Percentiles rank a stretch among this genome's conserved stretches.
These are phyloP conservation scores for Agrochola lota DNA, from an alignment of 2,888 invertebrate species.

Conservation along the genomic window DNA sequence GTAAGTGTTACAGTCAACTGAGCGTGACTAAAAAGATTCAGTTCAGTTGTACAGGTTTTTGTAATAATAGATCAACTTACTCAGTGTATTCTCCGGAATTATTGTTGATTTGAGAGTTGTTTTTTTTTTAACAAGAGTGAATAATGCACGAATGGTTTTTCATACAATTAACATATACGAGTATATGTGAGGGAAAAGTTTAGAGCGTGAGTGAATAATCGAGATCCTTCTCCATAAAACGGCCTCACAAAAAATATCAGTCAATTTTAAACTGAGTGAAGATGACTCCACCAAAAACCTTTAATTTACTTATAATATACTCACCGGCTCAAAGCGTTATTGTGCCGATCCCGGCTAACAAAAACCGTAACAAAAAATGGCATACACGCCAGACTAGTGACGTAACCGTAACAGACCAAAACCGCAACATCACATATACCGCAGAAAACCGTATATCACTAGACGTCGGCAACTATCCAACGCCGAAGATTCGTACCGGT, in stretches of 20 bases:
- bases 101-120: too few relatives aligned
- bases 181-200: background rate
- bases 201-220: background rate
- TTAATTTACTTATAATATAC: conserved; percentile 32
- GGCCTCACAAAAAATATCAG: background rate
- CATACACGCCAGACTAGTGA: conserved; percentile 19
- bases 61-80: background rate
- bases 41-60: background rate
- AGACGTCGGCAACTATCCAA: conserved; percentile 54
- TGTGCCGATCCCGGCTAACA: conserved; percentile 3
- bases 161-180: background rate
- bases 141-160: background rate
- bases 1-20: conserved; percentile 42
- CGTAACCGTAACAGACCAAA: conserved; percentile 18
- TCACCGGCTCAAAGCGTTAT: conserved; percentile 7
- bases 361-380: conserved; percentile 41
- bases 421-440: conserved; percentile 18
- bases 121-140: background rate
- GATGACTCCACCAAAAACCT: conserved; percentile 15
- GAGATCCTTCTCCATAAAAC: background rate
- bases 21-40: conserved; percentile 31
- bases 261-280: background rate
- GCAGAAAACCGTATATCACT: conserved; percentile 41
- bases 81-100: too few relatives aligned
- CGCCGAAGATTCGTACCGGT: conserved; percentile 77